A percentile compares a stretch with the other conserved stretches of the same genome.
These are phyloP conservation scores for Picus viridis DNA, from an alignment of 2,797 vertebrate genomes.

Conservation along the genomic window DNA sequence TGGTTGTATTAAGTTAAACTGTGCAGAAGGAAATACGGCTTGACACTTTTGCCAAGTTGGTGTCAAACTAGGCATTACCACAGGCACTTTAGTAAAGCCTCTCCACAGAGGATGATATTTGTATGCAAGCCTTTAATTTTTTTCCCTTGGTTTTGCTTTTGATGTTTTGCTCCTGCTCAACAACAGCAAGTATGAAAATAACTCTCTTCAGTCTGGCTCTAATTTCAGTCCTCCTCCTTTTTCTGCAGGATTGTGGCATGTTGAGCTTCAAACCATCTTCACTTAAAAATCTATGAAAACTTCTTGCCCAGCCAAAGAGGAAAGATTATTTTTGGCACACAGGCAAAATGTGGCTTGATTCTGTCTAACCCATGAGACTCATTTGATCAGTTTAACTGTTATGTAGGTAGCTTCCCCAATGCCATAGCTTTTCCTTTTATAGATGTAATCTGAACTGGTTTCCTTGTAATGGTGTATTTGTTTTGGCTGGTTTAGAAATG, in stretches of 20 bases:
- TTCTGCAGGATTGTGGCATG: neutral
- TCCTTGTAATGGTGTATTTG: neutral
- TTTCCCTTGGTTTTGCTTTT: conserved; percentile 34
- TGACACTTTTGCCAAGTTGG: conserved; percentile 20
- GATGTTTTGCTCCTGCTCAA: conserved; percentile 31
- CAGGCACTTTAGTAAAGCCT: conserved; percentile 1
- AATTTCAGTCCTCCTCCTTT: conserved; percentile 19
- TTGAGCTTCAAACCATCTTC: conserved; percentile 17
- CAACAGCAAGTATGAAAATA: conserved; percentile 27
- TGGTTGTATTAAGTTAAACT: neutral
- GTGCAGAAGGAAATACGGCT: neutral
- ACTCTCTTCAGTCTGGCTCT: neutral
- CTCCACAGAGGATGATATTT: neutral
- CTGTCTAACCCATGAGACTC: neutral
- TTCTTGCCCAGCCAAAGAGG: neutral
- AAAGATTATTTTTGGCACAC: neutral
- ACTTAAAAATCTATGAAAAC: neutral
- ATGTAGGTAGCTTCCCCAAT: neutral
- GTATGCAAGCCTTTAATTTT: neutral
- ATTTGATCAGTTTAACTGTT: neutral
- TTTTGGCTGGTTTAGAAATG: neutral
- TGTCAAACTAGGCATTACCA: conserved; percentile 40
- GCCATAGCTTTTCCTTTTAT: neutral
- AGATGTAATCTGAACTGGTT: neutral
- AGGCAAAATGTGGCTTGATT: neutral